Conservation (phyloP, 2,113 vertebrate genomes). For the Anolis carolinensis region DNA sequence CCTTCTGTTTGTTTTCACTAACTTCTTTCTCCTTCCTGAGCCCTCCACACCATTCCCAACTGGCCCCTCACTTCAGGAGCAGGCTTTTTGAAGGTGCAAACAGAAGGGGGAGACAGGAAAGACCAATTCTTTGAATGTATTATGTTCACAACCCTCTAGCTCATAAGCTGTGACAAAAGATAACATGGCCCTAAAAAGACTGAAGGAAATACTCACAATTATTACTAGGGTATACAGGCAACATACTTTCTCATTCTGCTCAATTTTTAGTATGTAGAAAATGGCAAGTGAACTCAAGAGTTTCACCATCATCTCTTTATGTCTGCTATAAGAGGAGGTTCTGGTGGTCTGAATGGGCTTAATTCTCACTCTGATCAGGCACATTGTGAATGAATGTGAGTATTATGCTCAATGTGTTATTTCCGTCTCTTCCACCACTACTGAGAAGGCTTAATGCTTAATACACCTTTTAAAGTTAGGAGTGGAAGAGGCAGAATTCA, state of each 20-base stretch:
- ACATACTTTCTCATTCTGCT: not conserved
- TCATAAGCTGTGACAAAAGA: not conserved
- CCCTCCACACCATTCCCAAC: not conserved
- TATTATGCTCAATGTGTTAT: not conserved
- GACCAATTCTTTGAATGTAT: not conserved
- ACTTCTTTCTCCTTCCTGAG: not conserved
- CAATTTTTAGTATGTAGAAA: not conserved
- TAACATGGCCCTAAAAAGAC: not conserved
- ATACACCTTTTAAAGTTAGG: not conserved
- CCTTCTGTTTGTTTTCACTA: not conserved
- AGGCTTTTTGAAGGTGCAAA: not conserved
- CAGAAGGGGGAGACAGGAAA: not conserved
- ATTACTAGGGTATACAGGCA: not conserved
- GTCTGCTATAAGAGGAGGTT: accelerated
- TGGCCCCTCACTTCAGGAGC: not conserved
- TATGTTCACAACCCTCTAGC: not conserved
- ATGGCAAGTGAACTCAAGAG: not conserved
- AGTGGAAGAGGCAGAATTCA: not conserved
- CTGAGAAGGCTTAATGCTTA: not conserved
- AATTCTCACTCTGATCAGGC: not conserved
- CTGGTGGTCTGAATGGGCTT: not conserved
- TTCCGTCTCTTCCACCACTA: not conserved
- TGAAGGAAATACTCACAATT: not conserved
- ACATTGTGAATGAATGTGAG: not conserved
- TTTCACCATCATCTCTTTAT: not conserved